A percentile compares a stretch with the other conserved stretches of the same genome.
phyloP scores from a whole-genome alignment of 2,888 invertebrate genomes.

The Xestoiulus laeticollis region DNA sequence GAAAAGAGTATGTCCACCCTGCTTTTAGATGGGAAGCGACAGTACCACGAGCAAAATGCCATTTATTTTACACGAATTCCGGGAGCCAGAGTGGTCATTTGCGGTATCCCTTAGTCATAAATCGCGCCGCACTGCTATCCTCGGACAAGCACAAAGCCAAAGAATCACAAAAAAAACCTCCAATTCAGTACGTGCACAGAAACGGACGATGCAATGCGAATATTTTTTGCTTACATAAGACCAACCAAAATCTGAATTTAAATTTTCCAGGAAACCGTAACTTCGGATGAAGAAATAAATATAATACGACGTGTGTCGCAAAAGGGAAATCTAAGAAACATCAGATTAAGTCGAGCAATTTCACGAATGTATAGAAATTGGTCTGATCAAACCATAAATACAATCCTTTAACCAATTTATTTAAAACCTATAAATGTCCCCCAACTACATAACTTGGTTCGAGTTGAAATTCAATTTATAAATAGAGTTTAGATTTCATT shows the following conservation, averaged over 20 bases:
- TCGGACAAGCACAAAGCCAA: neutral
- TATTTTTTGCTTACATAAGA: neutral
- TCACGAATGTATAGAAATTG: neutral
- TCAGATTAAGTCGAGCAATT: neutral
- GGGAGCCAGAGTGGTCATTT: slow-evolving; percentile 34
- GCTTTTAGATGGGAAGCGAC: neutral
- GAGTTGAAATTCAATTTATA: slow-evolving; percentile 17
- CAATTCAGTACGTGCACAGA: neutral
- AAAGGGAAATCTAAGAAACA: neutral
- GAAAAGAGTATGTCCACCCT: neutral
- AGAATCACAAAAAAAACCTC: neutral
- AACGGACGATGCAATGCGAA: neutral
- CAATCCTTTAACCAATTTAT: slow-evolving; percentile 16
- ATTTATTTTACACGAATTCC: slow-evolving; percentile 14
- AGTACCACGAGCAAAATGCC: neutral
- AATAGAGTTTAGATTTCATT: neutral
- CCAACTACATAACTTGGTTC: slow-evolving; percentile 10
- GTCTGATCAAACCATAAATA: neutral
- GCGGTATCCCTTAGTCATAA: slow-evolving; percentile 6
- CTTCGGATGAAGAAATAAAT: neutral
- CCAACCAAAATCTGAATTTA: neutral
- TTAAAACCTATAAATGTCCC: neutral
- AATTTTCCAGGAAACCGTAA: slow-evolving; percentile 7
- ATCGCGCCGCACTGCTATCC: neutral
- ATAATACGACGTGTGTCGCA: neutral